Conservation (phyloP, 1,140 invertebrate genomes). For the Drosophila funebris region DNA sequence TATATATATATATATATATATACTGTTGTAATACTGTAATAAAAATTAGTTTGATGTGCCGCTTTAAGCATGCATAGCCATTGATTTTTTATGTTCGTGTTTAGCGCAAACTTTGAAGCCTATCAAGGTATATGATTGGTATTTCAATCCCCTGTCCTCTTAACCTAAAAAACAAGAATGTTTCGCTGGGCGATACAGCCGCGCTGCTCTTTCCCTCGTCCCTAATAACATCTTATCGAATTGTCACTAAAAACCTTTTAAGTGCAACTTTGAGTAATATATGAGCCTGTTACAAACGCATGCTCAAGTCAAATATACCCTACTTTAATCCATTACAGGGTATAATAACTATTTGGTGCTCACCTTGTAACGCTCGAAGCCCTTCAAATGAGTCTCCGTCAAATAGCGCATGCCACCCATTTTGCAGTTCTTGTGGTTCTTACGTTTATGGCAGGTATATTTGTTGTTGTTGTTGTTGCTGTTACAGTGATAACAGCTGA, state of each 20-base stretch:
- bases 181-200: too few species aligned
- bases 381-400: conserved; percentile 88
- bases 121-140: not conserved
- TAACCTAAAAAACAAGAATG: not conserved
- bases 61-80: conserved; percentile 25
- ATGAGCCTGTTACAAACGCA: not conserved
- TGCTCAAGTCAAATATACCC: not conserved
- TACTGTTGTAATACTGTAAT: conserved; percentile 44
- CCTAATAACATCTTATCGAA: too few species aligned
- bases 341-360: conserved; percentile 49
- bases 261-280: too few species aligned
- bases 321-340: not conserved
- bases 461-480: conserved; percentile 9
- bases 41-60: conserved; percentile 15
- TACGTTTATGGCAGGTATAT: conserved; percentile 6
- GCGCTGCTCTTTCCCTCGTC: too few species aligned
- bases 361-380: conserved; percentile 94
- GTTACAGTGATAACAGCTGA: conserved; percentile 47
- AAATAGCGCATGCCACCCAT: conserved; percentile 86
- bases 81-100: conserved; percentile 51
- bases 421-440: conserved; percentile 35
- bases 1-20: conserved; percentile 15
- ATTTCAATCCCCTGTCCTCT: not conserved
- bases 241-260: too few species aligned
- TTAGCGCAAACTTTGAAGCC: not conserved